Conservation (phyloP, 2,113 vertebrate genomes). For the Tonatia bakeri region DNA sequence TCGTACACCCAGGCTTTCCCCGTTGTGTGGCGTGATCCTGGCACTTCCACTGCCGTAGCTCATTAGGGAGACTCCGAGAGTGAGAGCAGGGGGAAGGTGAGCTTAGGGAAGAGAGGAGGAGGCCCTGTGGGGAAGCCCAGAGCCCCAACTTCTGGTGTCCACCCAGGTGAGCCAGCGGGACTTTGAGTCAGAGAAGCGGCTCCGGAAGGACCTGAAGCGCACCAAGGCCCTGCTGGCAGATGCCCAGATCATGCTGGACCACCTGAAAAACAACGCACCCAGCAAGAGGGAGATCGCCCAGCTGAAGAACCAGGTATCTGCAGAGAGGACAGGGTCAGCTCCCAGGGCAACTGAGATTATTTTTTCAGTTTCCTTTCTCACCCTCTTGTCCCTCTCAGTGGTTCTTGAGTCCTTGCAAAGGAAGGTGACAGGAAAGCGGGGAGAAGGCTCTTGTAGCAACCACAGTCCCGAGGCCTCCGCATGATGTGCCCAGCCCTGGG, state of each 20-base stretch:
- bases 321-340: neutral
- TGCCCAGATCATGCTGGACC: constrained; percentile 97
- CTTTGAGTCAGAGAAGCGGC: constrained; percentile 91
- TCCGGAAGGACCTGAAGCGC: constrained; percentile 95
- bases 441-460: neutral
- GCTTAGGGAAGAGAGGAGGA: neutral
- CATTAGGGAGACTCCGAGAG: neutral
- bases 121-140: neutral
- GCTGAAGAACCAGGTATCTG: constrained; percentile 93
- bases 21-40: neutral
- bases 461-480: neutral
- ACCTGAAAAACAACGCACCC: constrained; percentile 96
- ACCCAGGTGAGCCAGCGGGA: constrained; percentile 90
- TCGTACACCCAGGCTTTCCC: neutral
- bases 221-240: constrained; percentile 95
- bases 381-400: neutral
- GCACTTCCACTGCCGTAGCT: neutral
- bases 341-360: neutral
- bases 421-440: neutral
- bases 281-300: constrained; percentile 98
- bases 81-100: neutral
- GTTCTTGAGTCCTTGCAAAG: neutral
- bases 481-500: neutral
- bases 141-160: neutral
- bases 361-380: neutral